Evolutionary conservation across 2,113 vertebrate genomes (phyloP).

Genomic region (Melanocharis versteri): DNA sequence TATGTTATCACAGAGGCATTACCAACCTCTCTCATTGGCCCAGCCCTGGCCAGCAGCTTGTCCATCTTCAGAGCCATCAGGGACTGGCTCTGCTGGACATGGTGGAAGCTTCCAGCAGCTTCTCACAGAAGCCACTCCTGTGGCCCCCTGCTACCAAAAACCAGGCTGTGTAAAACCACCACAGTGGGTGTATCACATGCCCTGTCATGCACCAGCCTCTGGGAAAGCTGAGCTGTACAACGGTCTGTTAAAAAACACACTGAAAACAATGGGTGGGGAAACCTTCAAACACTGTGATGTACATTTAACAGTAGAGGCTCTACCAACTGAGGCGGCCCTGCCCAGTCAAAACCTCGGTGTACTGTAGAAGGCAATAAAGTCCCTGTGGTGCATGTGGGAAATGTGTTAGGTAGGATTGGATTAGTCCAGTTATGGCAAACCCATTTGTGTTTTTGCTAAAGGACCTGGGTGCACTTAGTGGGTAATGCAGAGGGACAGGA

Average conservation of each 20-base stretch:
- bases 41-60: not conserved
- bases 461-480: not conserved
- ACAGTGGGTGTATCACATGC: not conserved
- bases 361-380: not conserved
- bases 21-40: not conserved
- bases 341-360: not conserved
- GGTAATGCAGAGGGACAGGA: not conserved
- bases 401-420: not conserved
- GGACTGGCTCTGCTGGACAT: not conserved
- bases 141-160: not conserved
- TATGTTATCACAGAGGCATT: accelerated
- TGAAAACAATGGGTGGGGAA: not conserved
- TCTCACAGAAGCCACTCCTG: not conserved
- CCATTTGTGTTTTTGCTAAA: not conserved
- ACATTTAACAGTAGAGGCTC: too few species aligned
- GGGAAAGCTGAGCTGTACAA: not conserved
- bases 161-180: not conserved
- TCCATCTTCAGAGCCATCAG: not conserved
- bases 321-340: not conserved
- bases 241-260: not conserved
- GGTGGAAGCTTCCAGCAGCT: not conserved
- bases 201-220: not conserved
- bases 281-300: not conserved
- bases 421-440: not conserved
- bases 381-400: not conserved